Evolutionary conservation across 2,888 invertebrate species (phyloP), one percentile per base, ranked within the genome.

Genomic region (Clepsis dumicolana): DNA sequence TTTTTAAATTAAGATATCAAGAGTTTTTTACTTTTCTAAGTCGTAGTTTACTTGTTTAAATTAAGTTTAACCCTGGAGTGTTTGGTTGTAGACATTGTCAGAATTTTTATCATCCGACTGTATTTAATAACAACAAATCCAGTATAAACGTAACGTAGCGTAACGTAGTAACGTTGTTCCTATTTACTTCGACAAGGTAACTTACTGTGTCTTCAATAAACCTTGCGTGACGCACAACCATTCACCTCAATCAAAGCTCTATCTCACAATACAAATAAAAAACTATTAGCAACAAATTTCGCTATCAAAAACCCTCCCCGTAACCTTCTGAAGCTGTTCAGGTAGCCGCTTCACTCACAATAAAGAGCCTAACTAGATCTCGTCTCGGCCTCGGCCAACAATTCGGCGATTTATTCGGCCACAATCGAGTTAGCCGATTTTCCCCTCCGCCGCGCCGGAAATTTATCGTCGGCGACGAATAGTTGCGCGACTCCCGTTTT

Each of bases 381-480:
- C 52, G 25, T 4, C 52, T n/a, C 24, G 48, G 48, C 24, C 52
- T 52, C 32, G 35, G 12, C 35, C 21, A 14, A 16, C 52, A 16
- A 32, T 25, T 38, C 35, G 35, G 62, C 32, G 25, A 21, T 21
- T 21, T 29, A 29, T 29, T 29, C 44, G 64, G 44, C 38, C 64
- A 32, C 29, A 21, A 64, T 54, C 29, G 44, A 44, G 59, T 60
- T 60, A 44, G 44, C 27, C 59, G 41, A 66, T 62, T 66, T 66
- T 66, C 54, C 66, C 48, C 32, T 66, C 66, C 60, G 18, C 21
- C 50, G 54, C 35, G 54, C 48, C 48, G 32, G 54, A 38, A 61
- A 66, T 66, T 66, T 65, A 60, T 65, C 25, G 53, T 16, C 32
- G 56, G 44, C 32, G 44, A 35, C 35, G 44, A 64, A 64, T 61